Evolutionary conservation across 2,113 vertebrate species (phyloP), one percentile per base, ranked within the genome.

Genomic region (Charina bottae): DNA sequence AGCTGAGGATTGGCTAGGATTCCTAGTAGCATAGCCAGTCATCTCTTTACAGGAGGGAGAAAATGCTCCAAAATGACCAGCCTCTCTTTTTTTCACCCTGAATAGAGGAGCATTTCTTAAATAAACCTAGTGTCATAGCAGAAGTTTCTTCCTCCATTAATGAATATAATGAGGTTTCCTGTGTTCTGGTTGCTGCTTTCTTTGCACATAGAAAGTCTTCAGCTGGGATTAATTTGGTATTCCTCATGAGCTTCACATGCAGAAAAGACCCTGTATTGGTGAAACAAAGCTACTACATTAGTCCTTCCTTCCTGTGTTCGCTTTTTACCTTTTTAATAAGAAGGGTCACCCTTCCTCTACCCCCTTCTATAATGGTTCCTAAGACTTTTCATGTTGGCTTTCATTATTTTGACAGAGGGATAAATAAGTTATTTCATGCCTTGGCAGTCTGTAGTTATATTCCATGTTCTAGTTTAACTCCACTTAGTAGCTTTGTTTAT

Each of bases 51-150:
- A 95, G 89, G 94, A 89, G 93, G 92, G 55, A 90, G 92, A 90
- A 94, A 97, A 15, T 9, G 12, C 94, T 96, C 93, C 94, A 94
- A 95, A 95, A 92, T 93, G 95, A 90, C 24, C 88, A 49, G 78
- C 13, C 59, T 89, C 78, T 49, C 55, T 55, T 13, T 24, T 88
- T 56, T 55, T 93, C 83, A 68, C n/a, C 49, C 26, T 90, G 91
- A 90, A 86, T 83, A 85, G 86, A 33, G 72, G 88, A 95, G 95
- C 93, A 94, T 95, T 92, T 93, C 94, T 95, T 95, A 96, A 96
- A 95, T 95, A 97, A 96, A 96, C 92, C 92, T 91, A 84, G 86
- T 93, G 93, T 95, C 92, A 92, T 93, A 95, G 91, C 0, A n/a
- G 24, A 94, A 88, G 87, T 28, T 91, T 94, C 92, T 92, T 91